These are phyloP conservation scores for Cardiocondyla obscurior DNA, from an alignment of 1,140 invertebrate genomes.

Conservation along the genomic window DNA sequence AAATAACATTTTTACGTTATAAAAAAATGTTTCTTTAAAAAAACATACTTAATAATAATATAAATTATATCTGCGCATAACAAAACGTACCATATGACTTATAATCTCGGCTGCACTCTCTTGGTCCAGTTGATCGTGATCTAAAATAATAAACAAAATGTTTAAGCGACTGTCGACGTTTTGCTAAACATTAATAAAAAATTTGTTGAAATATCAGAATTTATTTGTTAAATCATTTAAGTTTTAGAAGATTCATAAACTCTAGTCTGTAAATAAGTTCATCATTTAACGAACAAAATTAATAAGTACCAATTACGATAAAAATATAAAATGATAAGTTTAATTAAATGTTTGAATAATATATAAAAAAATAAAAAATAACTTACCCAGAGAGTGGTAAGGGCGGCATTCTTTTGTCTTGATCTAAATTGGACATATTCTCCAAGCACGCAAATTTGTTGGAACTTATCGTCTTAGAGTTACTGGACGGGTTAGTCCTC, in stretches of 20 bases:
- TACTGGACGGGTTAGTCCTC: conserved; percentile 67
- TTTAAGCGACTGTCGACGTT: not conserved
- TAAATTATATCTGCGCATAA: not conserved
- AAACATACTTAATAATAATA: not conserved
- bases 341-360: not conserved
- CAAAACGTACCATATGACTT: conserved; percentile 78
- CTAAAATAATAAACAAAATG: conserved; percentile 68
- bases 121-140: conserved; percentile 80
- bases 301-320: not conserved
- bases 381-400: conserved; percentile 80
- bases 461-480: conserved; percentile 68
- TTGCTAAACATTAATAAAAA: not conserved
- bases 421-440: conserved; percentile 75
- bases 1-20: conserved; percentile 11
- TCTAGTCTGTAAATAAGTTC: conserved; percentile 77
- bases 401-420: conserved; percentile 78
- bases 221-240: conserved; percentile 66
- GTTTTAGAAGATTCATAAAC: conserved; percentile 78
- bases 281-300: conserved; percentile 60
- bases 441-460: conserved; percentile 84
- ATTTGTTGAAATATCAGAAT: conserved; percentile 66
- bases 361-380: no score
- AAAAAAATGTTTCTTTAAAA: not conserved
- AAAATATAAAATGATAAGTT: not conserved
- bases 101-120: conserved; percentile 78